phyloP scores from a whole-genome alignment of 1,140 invertebrate species.

The Charaxes varanes region DNA sequence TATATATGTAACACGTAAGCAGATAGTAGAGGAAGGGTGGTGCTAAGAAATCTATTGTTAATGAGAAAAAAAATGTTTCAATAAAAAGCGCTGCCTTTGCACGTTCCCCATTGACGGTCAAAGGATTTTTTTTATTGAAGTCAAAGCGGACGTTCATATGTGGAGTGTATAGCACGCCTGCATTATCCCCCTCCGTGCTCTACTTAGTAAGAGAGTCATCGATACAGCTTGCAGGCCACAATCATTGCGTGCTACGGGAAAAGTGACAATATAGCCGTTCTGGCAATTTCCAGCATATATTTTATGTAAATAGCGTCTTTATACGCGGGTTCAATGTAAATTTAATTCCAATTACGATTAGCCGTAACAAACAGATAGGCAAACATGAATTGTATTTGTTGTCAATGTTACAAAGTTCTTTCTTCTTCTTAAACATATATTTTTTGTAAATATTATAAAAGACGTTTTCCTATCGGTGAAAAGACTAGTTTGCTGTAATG shows the following conservation, averaged over 20 bases:
- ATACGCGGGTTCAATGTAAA: no score
- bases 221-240: slow-evolving; percentile 28
- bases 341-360: no score
- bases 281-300: neutral
- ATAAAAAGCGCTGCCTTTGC: slow-evolving; percentile 18
- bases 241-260: slow-evolving; percentile 15
- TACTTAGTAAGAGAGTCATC: slow-evolving; percentile 28
- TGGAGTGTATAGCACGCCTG: slow-evolving; percentile 18
- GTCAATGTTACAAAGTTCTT: no score
- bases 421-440: no score
- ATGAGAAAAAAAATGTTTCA: slow-evolving; percentile 16
- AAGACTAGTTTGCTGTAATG: no score
- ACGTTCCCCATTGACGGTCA: slow-evolving; percentile 15
- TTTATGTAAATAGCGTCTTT: no score
- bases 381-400: no score
- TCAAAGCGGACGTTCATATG: slow-evolving; percentile 21
- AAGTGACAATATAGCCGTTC: neutral
- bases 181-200: slow-evolving; percentile 26
- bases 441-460: no score
- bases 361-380: no score
- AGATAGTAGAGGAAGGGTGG: no score
- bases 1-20: no score
- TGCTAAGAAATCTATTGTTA: slow-evolving; percentile 9
- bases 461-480: no score
- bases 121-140: slow-evolving; percentile 22